Conservation (phyloP, 2,797 vertebrate genomes). For the Rousettus madagascariensis region DNA sequence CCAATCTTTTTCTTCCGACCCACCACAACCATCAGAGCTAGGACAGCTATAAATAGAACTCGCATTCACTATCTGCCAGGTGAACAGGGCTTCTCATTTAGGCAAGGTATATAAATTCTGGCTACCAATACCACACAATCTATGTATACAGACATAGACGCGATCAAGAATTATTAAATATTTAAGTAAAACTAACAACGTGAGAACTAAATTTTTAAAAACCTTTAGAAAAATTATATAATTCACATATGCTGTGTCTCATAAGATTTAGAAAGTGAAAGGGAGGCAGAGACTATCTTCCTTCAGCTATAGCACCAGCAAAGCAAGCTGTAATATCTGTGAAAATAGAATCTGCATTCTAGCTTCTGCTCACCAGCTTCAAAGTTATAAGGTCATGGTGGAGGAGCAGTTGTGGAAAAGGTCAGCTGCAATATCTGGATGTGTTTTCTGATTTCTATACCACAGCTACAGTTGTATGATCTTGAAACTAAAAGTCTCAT, state of each 20-base stretch:
- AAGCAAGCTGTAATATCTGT: not conserved
- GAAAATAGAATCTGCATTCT: not conserved
- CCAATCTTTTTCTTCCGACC: not conserved
- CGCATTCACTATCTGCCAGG: not conserved
- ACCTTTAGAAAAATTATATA: not conserved
- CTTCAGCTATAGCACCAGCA: not conserved
- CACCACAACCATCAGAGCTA: not conserved
- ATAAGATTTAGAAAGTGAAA: not conserved
- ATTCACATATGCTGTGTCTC: not conserved
- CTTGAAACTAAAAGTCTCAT: not conserved
- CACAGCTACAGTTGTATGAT: not conserved
- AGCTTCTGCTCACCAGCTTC: not conserved
- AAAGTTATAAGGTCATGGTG: not conserved
- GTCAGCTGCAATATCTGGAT: not conserved
- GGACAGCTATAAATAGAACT: not conserved
- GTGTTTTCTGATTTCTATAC: not conserved
- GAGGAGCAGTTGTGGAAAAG: not conserved
- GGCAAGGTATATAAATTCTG: not conserved
- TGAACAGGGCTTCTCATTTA: not conserved
- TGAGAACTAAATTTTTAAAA: not conserved
- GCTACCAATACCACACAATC: not conserved
- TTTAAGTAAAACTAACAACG: conserved; percentile 29
- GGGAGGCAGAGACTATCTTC: not conserved
- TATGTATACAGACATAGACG: not conserved
- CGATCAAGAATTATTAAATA: not conserved